phyloP scores from a whole-genome alignment of 1,140 invertebrate species.

The Drosophila azteca region DNA sequence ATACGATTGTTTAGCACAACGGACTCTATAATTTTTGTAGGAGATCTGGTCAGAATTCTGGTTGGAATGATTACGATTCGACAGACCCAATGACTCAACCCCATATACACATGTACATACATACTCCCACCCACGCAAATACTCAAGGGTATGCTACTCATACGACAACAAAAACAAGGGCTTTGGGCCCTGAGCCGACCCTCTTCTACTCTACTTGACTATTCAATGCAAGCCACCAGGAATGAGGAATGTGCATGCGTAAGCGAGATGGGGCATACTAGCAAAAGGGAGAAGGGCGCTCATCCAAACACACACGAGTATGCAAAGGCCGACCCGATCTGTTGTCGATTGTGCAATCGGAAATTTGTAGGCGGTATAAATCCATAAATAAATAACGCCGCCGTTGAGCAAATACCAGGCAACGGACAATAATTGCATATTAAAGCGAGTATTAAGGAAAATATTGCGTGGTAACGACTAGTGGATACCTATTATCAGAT shows the following conservation, averaged over 20 bases:
- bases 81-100: too few species aligned
- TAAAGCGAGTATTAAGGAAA: constrained; percentile 35
- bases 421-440: constrained; percentile 76
- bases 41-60: too few species aligned
- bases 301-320: too few species aligned
- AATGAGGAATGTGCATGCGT: constrained; percentile 30
- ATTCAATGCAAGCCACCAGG: constrained; percentile 67
- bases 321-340: constrained; percentile 51
- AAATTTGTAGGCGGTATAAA: constrained; percentile 68
- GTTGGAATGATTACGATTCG: too few species aligned
- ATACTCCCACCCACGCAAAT: neutral
- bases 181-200: constrained; percentile 16
- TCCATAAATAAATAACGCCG: constrained; percentile 71
- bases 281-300: neutral
- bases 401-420: constrained; percentile 22
- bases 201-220: constrained; percentile 40
- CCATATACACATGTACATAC: too few species aligned
- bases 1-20: too few species aligned
- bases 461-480: too few species aligned
- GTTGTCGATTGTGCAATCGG: constrained; percentile 69
- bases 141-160: constrained; percentile 1
- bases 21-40: too few species aligned
- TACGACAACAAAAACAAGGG: constrained; percentile 27
- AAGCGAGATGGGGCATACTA: neutral
- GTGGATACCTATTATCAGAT: too few species aligned